Evolutionary conservation across 2,797 vertebrate genomes (phyloP).

Genomic region (Amphiprion clarkii): DNA sequence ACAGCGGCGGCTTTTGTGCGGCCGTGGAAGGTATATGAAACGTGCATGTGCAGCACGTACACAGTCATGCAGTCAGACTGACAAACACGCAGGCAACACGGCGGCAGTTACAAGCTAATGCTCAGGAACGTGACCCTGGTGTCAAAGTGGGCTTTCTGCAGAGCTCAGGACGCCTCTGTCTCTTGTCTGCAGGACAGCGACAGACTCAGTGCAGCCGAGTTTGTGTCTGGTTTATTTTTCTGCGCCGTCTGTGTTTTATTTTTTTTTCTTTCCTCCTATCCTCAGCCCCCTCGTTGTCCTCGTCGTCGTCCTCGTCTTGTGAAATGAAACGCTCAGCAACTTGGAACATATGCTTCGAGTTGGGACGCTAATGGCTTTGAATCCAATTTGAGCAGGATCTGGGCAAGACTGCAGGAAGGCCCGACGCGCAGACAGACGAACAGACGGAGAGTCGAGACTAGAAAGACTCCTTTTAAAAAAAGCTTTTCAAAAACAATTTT

Average conservation of each 20-base stretch:
- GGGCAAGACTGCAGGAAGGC: conserved; percentile 62
- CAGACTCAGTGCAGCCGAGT: conserved; percentile 58
- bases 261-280: neutral
- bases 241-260: conserved; percentile 49
- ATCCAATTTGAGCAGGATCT: conserved; percentile 76
- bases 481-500: too few relatives aligned
- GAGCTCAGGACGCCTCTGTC: conserved; percentile 53
- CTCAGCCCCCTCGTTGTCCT: conserved; percentile 34
- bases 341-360: conserved; percentile 81
- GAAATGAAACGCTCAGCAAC: conserved; percentile 79
- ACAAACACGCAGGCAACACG: conserved; percentile 38
- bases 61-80: conserved; percentile 13
- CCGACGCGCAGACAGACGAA: conserved; percentile 34
- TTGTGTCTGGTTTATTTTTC: conserved; percentile 76
- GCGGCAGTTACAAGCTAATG: conserved; percentile 63
- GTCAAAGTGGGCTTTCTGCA: conserved; percentile 69
- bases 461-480: conserved; percentile 2
- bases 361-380: conserved; percentile 76
- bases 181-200: conserved; percentile 46
- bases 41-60: conserved; percentile 35
- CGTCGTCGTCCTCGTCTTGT: conserved; percentile 44
- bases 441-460: conserved; percentile 25
- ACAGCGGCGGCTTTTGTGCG: conserved; percentile 71
- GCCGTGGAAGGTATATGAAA: conserved; percentile 59
- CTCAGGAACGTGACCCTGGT: conserved; percentile 73